Conservation (phyloP, 2,888 invertebrate genomes). For the Sinotaia quadrata region DNA sequence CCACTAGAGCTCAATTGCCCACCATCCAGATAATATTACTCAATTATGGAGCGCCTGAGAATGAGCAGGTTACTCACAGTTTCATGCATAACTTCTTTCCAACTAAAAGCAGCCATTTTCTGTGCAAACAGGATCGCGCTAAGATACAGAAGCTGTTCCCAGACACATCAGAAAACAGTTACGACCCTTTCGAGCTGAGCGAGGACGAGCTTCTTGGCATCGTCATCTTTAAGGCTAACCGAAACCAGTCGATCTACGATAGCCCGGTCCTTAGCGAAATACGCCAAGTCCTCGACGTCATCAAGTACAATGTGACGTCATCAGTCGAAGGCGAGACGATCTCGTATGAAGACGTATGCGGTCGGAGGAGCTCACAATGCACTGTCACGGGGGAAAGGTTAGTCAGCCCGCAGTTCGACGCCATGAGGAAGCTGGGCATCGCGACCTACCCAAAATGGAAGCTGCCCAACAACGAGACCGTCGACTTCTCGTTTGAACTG, state of each 20-base stretch:
- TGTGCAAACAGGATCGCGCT: slow-evolving; percentile 39
- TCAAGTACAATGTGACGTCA: slow-evolving; percentile 14
- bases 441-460: slow-evolving; percentile 29
- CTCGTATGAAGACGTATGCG: slow-evolving; percentile 23
- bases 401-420: slow-evolving; percentile 17
- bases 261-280: slow-evolving; percentile 31
- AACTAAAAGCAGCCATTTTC: too few relatives aligned
- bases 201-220: slow-evolving; percentile 33
- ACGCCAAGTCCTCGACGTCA: slow-evolving; percentile 14
- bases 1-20: too few relatives aligned
- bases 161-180: slow-evolving; percentile 38
- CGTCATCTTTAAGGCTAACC: slow-evolving; percentile 34
- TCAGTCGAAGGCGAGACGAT: slow-evolving; percentile 1
- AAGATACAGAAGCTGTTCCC: slow-evolving; percentile 38
- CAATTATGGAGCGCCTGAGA: too few relatives aligned
- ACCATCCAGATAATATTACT: too few relatives aligned
- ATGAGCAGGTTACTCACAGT: too few relatives aligned
- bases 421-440: background rate
- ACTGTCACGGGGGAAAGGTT: slow-evolving; percentile 26
- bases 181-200: slow-evolving; percentile 32
- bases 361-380: slow-evolving; percentile 5
- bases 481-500: slow-evolving; percentile 20
- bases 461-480: slow-evolving; percentile 16
- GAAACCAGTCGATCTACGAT: slow-evolving; percentile 31
- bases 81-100: too few relatives aligned